Evolutionary conservation across 2,888 invertebrate species (phyloP).

Genomic region (Platycheirus albimanus): DNA sequence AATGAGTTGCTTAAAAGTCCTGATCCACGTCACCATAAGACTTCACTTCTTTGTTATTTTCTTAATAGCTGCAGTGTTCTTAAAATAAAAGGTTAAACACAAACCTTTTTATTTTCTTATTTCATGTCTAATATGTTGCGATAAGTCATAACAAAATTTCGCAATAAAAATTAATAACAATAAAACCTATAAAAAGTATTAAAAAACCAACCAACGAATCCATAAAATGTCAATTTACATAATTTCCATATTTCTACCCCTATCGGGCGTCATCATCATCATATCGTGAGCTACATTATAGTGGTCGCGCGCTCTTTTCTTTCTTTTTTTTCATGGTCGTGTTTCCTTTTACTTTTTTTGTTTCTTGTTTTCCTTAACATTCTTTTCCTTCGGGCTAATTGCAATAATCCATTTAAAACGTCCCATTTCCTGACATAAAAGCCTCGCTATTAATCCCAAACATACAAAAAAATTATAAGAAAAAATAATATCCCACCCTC

Average conservation of each 20-base stretch:
- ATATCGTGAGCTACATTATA: slow-evolving; percentile 1
- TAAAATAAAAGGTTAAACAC: no score
- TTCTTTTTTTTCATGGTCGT: slow-evolving; percentile 38
- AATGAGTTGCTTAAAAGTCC: no score
- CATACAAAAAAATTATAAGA: slow-evolving; percentile 18
- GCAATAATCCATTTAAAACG: slow-evolving; percentile 82
- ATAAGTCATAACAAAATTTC: slow-evolving; percentile 22
- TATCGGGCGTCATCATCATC: slow-evolving; percentile 46
- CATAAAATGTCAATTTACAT: slow-evolving; percentile 73
- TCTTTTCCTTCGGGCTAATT: slow-evolving; percentile 79
- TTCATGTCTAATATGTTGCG: no score
- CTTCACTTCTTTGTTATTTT: no score
- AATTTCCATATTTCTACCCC: slow-evolving; percentile 71
- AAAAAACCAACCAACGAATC: slow-evolving; percentile 60
- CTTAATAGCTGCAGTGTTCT: no score
- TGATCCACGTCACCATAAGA: no score
- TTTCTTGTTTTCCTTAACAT: slow-evolving; percentile 48
- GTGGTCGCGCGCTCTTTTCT: slow-evolving; percentile 28
- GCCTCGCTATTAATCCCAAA: slow-evolving; percentile 56
- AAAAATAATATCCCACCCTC: slow-evolving; percentile 4
- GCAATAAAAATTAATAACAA: slow-evolving; percentile 57
- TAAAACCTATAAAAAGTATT: slow-evolving; percentile 65
- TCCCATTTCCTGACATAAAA: slow-evolving; percentile 76
- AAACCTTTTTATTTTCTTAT: no score
- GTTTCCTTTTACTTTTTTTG: slow-evolving; percentile 20